These are phyloP conservation scores for Hylaea fasciaria DNA, from an alignment of 2,888 invertebrate genomes.

Conservation along the genomic window DNA sequence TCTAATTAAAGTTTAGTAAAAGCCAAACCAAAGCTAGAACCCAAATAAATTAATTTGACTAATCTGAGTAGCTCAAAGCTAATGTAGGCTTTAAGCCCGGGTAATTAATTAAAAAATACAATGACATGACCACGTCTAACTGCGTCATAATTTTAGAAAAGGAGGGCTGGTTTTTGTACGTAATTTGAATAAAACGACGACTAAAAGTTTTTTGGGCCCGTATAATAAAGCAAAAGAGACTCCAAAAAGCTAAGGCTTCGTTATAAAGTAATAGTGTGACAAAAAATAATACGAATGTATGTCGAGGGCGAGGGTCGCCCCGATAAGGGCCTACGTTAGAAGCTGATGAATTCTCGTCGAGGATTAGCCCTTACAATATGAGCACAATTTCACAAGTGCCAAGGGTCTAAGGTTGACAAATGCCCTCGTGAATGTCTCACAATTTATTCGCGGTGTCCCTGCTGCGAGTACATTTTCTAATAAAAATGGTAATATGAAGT, in stretches of 20 bases:
- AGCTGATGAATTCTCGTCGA: constrained; percentile 76
- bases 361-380: constrained; percentile 83
- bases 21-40: constrained; percentile 17
- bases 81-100: constrained; percentile 9
- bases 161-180: constrained; percentile 2
- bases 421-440: constrained; percentile 64
- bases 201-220: constrained; percentile 1
- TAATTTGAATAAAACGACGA: constrained; percentile 17
- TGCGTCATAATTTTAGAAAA: constrained; percentile 17
- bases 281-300: constrained; percentile 68
- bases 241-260: constrained; percentile 31
- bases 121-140: constrained; percentile 4
- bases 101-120: constrained; percentile 27
- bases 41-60: constrained; percentile 9
- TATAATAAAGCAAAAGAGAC: constrained; percentile 15
- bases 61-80: constrained; percentile 7
- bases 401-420: constrained; percentile 75
- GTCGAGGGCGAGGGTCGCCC: constrained; percentile 59
- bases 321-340: constrained; percentile 71
- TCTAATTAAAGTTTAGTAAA: constrained; percentile 16
- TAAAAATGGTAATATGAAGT: constrained; percentile 77
- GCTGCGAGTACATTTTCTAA: constrained; percentile 71
- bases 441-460: constrained; percentile 67
- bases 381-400: constrained; percentile 78
- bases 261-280: constrained; percentile 49